Conservation (phyloP, 92 coral and sea anemone species). For the Siderastrea siderea region DNA sequence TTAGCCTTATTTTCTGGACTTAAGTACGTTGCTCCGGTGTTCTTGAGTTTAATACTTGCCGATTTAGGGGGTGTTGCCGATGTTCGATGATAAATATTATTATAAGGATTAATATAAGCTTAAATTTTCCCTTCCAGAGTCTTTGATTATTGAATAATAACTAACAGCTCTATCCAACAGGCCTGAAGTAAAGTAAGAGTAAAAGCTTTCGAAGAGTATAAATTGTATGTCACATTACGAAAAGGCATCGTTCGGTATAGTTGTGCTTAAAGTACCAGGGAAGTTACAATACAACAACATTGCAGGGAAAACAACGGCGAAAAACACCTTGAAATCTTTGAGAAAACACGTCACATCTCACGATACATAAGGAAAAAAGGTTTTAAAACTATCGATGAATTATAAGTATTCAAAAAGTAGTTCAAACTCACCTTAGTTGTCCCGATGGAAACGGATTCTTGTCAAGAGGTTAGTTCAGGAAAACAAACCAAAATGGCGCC, state of each 20-base stretch:
- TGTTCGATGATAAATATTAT: neutral
- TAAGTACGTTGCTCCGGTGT: too few species aligned
- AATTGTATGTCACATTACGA: too few species aligned
- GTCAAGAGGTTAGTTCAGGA: neutral
- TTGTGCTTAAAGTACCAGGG: too few species aligned
- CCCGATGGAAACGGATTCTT: slow-evolving; percentile 46
- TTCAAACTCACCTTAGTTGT: neutral
- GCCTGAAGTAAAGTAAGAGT: too few species aligned
- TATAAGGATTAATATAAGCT: neutral
- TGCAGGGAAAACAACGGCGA: neutral
- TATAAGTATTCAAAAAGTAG: neutral
- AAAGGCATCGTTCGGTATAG: too few species aligned
- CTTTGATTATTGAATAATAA: too few species aligned
- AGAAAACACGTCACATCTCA: neutral
- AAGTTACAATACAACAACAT: neutral
- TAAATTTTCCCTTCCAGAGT: neutral
- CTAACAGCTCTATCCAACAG: too few species aligned
- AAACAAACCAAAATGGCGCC: slow-evolving; percentile 28
- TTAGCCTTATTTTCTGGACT: too few species aligned
- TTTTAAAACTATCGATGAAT: neutral
- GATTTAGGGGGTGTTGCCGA: slow-evolving; percentile 9
- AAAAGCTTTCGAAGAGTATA: too few species aligned
- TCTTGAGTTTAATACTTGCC: neutral
- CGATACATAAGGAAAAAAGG: neutral
- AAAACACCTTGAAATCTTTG: neutral